Percentiles rank a stretch among this genome's conserved stretches.
phyloP scores from a whole-genome alignment of 2,888 invertebrate species.

The Sinotaia quadrata region DNA sequence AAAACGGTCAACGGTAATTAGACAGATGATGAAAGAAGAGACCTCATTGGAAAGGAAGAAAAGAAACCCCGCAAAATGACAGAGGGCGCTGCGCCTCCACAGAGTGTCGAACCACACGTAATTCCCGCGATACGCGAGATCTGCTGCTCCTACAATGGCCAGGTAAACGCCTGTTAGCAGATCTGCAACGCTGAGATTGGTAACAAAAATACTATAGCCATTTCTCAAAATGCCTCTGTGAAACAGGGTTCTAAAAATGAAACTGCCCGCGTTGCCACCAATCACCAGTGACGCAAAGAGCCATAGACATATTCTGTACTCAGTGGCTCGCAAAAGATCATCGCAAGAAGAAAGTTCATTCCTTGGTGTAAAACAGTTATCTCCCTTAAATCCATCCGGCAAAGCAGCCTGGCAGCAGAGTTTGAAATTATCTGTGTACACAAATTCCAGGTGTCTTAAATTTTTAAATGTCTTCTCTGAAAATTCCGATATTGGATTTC shows the following conservation, averaged over 20 bases:
- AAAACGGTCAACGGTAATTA: constrained; percentile 79
- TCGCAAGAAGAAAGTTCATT: constrained; percentile 28
- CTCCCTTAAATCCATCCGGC: not conserved
- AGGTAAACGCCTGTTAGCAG: constrained; percentile 50
- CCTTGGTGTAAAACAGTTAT: constrained; percentile 14
- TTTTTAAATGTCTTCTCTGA: not conserved
- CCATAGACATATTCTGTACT: constrained; percentile 6
- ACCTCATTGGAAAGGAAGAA: constrained; percentile 75
- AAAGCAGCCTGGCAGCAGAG: constrained; percentile 16
- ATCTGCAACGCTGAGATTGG: constrained; percentile 31
- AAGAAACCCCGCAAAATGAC: constrained; percentile 49
- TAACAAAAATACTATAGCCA: constrained; percentile 24
- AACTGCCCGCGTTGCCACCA: constrained; percentile 10
- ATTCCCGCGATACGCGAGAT: constrained; percentile 41
- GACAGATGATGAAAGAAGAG: constrained; percentile 77
- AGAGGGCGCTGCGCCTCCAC: constrained; percentile 46
- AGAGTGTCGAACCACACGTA: constrained; percentile 47
- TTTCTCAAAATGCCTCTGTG: not conserved
- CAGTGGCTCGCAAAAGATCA: constrained; percentile 3
- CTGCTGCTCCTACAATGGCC: constrained; percentile 45
- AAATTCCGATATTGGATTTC: constrained; percentile 1
- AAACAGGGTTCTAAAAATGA: constrained; percentile 6
- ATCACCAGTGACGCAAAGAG: constrained; percentile 5
- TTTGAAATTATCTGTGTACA: constrained; percentile 17
- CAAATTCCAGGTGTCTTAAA: not conserved